Base-by-base conservation (phyloP, 1,140 invertebrate genomes). In the Oreohelix idahoensis region DNA sequence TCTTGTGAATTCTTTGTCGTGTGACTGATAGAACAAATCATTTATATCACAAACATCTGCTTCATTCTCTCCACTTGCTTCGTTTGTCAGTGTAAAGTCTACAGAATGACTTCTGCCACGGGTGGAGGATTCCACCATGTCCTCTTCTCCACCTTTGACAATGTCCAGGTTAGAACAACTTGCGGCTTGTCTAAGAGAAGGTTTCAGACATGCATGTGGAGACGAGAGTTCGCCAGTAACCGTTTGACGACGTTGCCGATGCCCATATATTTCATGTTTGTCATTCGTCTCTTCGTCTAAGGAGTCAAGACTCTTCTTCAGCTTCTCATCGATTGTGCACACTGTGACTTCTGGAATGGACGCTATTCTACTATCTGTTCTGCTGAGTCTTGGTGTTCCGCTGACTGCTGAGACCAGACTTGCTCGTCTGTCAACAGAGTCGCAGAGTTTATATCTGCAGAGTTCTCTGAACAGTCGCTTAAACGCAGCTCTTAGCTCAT, bases 401-500 rank as follows among this genome's bases (percentile, higher is more conserved):
- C 71, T 82, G 35, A 53, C 23, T 13, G 53, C 70, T 4, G 80
- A 58, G 2, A 75, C 51, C 8, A 82, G 51, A 49, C 80, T 82
- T 11, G 20, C 35, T 39, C 71, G 42, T n/a, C 80, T 38, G 70
- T 63, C 49, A 15, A 15, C n/a, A 17, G 10, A n/a, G 32, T 66
- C 11, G n/a, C 70, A 66, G 23, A 73, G 36, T 23, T 66, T 53
- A 11, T 36, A 66, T 29, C 75, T 32, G 42, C 75, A 84, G 32
- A 49, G n/a, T 45, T 82, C 82, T 45, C 75, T 82, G 42, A 84
- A 84, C 45, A 95, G 94, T 73, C 94, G 93, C 1, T 94, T 92
- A 2, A 95, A 95, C 8, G 94, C 95, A 0, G 93, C 87, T 32
- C 95, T 93, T 87, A 95, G 94, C 86, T 95, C 95, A 0, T 94